Conservation (phyloP, 2,888 invertebrate genomes). For the Drosophila trichaetosa region DNA sequence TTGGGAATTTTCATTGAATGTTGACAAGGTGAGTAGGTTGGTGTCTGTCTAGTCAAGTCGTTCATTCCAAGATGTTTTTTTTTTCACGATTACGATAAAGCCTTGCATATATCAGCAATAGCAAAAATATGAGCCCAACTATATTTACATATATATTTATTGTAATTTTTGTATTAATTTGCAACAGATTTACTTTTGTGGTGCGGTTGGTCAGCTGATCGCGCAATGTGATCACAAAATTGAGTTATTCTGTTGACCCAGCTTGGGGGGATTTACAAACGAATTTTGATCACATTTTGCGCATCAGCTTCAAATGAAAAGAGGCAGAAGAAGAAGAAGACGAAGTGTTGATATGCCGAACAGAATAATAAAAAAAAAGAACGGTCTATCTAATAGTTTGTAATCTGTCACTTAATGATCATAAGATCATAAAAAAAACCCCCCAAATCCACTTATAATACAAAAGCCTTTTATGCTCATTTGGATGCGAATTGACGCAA, state of each 20-base stretch:
- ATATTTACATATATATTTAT: not conserved
- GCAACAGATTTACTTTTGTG: not conserved
- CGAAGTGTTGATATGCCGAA: not conserved
- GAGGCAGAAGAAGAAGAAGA: not conserved
- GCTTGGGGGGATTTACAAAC: conserved; percentile 23
- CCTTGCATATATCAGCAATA: not conserved
- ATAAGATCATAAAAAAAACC: conserved; percentile 38
- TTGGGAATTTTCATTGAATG: not conserved
- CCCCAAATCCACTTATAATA: conserved; percentile 18
- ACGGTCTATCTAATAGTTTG: conserved; percentile 46
- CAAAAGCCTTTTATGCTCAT: conserved; percentile 18
- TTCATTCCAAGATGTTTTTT: not conserved
- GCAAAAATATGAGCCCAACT: not conserved
- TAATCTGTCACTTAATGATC: conserved; percentile 43
- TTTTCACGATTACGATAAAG: not conserved
- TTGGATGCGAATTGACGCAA: conserved; percentile 37
- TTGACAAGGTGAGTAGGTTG: not conserved
- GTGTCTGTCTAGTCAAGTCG: not conserved
- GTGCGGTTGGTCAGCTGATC: conserved; percentile 15
- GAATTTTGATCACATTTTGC: conserved; percentile 6
- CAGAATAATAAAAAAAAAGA: not conserved
- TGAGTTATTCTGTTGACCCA: not conserved
- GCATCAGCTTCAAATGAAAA: conserved; percentile 2
- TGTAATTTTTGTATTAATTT: not conserved
- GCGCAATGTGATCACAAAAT: conserved; percentile 9